Evolutionary conservation across 2,888 invertebrate species (phyloP), one percentile per base, ranked within the genome.

Genomic region (Alviniconcha strummeri): DNA sequence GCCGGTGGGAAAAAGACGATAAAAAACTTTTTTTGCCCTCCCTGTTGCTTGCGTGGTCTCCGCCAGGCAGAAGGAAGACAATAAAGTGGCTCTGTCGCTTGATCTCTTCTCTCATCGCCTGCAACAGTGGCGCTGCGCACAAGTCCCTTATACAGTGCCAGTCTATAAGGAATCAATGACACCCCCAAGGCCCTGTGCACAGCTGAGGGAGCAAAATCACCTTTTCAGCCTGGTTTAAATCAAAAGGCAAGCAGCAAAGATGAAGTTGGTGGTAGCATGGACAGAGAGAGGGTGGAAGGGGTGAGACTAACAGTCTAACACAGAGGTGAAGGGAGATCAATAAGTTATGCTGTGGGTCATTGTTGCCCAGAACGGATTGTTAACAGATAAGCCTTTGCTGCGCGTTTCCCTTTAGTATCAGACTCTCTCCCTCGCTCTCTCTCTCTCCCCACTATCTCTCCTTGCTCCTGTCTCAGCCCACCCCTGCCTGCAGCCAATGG

Each of bases 231-330:
- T n/a, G 4, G 8, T 52, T 64, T 36, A 9, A 52, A 54, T 80
- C 80, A 77, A 71, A 56, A 54, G 55, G 67, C 77, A 71, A 67
- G 69, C 69, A 69, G 67, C 11, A 55, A 5, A 75, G 77, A 72
- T n/a, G n/a, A 64, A 64, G 80, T 79, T 54, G 19, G 75, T 72
- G 74, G 54, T 60, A 74, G 71, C 19, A 80, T 72, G 57, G 74
- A 83, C 74, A 74, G 60, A 75, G 80, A 75, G 72, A 75, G 36
- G 67, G 72, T 55, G 80, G 67, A 13, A 60, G 60, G 13, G 60
- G 60, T 60, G 19, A 82, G 60, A 77, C n/a, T 76, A 64, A 76
- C 76, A 76, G n/a, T 64, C 67, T 64, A 67, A 77, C 67, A 76
- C 67, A 55, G 36, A 83, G 78, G 78, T 11, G 64, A 71, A 67